A percentile compares a stretch with the other conserved stretches of the same genome.
These are phyloP conservation scores for Leucopsar rothschildi DNA, from an alignment of 2,113 vertebrate genomes.

Conservation along the genomic window DNA sequence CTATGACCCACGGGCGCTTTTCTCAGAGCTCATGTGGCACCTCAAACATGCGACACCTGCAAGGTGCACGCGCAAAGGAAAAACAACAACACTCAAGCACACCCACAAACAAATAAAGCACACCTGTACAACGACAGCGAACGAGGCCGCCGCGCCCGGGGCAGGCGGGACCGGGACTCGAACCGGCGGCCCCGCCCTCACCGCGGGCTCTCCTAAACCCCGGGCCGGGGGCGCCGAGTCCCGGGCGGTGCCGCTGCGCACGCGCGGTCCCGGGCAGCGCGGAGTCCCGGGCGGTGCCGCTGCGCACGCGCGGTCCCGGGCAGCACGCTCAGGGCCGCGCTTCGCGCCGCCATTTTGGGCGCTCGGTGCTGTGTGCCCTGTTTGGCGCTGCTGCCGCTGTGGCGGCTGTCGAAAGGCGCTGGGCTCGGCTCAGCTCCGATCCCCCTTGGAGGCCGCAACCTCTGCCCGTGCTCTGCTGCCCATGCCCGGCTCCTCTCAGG, in stretches of 20 bases:
- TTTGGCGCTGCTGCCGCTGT: fast-evolving
- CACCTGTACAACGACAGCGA: fast-evolving
- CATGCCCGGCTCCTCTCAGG: fast-evolving
- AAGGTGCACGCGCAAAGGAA: fast-evolving
- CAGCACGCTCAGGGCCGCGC: fast-evolving
- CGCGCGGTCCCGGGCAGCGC: fast-evolving
- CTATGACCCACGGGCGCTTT: fast-evolving
- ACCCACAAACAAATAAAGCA: fast-evolving
- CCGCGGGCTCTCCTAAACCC: fast-evolving
- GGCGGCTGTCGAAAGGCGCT: background rate
- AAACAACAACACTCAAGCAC: too few species aligned
- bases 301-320: fast-evolving
- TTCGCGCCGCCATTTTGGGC: background rate
- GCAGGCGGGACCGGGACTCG: background rate
- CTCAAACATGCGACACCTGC: fast-evolving
- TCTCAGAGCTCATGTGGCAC: too few species aligned
- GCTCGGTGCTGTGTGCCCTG: fast-evolving
- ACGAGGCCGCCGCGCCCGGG: fast-evolving
- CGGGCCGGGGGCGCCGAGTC: fast-evolving
- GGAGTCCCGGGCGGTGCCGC: too few species aligned
- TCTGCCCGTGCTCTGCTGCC: fast-evolving
- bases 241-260: fast-evolving
- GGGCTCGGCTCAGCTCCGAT: background rate
- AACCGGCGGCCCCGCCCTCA: fast-evolving
- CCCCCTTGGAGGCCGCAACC: too few species aligned